Evolutionary conservation across 1,140 invertebrate genomes (phyloP).

Genomic region (Grapholita molesta): DNA sequence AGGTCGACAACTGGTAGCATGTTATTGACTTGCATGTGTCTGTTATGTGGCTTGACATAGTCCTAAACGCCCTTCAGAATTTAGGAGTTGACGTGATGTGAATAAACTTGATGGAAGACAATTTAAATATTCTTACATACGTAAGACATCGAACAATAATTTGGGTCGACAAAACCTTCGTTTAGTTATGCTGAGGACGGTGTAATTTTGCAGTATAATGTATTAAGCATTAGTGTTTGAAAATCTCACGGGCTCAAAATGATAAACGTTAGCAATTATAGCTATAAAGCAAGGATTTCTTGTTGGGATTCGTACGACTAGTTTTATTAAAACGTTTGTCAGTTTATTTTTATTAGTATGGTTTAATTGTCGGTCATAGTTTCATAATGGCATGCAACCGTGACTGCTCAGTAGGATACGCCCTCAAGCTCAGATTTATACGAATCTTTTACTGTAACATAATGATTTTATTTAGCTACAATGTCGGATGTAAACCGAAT

Average conservation of each 20-base stretch:
- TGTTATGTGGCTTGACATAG: background rate
- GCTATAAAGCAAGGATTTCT: no score
- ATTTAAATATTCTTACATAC: background rate
- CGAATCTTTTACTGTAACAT: background rate
- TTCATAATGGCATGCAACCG: background rate
- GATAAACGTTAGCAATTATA: no score
- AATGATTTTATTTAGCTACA: background rate
- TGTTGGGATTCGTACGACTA: no score
- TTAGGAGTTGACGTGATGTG: background rate
- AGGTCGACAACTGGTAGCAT: background rate
- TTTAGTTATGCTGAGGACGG: background rate
- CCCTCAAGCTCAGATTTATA: background rate
- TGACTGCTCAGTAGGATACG: background rate
- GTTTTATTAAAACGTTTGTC: background rate
- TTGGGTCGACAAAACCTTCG: background rate
- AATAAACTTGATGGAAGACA: background rate
- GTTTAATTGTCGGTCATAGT: background rate
- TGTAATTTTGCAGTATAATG: background rate
- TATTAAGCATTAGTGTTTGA: no score
- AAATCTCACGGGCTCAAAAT: no score
- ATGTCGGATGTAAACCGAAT: background rate
- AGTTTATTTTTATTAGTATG: background rate
- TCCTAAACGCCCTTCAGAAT: background rate
- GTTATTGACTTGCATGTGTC: background rate
- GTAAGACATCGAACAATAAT: background rate